Percentiles rank a stretch among this genome's conserved stretches.
Conservation (phyloP, 2,113 vertebrate species). For the Limnothrissa miodon region DNA sequence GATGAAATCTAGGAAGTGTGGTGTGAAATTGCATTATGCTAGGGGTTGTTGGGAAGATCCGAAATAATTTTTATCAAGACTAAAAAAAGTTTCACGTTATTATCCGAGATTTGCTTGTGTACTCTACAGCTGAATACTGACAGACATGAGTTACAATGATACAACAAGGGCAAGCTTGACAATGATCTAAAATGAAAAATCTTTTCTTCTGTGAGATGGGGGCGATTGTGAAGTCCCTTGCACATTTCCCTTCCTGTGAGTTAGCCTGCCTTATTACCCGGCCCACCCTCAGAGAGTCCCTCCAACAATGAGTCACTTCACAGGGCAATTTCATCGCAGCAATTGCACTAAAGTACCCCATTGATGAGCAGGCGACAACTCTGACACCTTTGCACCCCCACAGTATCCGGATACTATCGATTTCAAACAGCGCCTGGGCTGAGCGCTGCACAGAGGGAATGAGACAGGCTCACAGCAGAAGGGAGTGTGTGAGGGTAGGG, state of each 20-base stretch:
- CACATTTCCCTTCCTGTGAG: background rate
- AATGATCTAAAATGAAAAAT: background rate
- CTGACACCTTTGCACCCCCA: slow-evolving; percentile 11
- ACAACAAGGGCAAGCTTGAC: background rate
- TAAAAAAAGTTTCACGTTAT: background rate
- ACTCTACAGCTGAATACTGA: background rate
- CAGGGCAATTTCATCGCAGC: slow-evolving; percentile 12
- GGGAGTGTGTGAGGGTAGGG: background rate
- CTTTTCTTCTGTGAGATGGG: background rate
- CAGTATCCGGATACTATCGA: background rate
- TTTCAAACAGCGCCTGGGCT: background rate
- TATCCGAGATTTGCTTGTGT: background rate
- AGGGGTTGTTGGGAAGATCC: background rate
- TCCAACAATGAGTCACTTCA: slow-evolving; percentile 7
- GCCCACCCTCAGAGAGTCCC: background rate
- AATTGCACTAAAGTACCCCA: slow-evolving; percentile 13
- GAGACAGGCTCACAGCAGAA: background rate
- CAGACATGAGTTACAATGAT: background rate
- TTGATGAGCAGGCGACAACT: slow-evolving; percentile 9
- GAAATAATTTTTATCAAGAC: background rate
- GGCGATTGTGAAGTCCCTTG: background rate
- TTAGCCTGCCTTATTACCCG: background rate
- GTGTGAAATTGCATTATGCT: background rate
- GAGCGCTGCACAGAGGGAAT: background rate
- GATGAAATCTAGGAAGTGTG: background rate